Conservation (phyloP, 2,113 vertebrate species). For the Xiphorhynchus elegans region DNA sequence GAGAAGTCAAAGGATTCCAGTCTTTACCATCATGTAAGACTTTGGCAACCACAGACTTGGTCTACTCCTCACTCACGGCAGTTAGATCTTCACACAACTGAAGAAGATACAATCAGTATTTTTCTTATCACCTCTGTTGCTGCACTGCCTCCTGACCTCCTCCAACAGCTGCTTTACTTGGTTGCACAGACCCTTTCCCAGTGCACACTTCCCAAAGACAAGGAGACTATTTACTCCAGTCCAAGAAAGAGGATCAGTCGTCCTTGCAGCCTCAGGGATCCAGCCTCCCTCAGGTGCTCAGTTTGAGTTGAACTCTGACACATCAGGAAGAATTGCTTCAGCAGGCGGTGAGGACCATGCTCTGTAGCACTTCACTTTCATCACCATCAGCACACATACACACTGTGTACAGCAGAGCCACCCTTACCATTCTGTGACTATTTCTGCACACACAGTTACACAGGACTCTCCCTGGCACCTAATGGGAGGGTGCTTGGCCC, state of each 20-base stretch:
- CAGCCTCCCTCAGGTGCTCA: background rate
- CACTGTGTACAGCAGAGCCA: background rate
- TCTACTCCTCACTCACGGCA: background rate
- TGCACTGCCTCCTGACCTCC: background rate
- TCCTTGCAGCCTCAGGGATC: background rate
- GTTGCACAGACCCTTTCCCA: background rate
- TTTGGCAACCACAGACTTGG: background rate
- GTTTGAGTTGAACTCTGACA: background rate
- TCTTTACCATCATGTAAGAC: background rate
- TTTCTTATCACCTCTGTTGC: background rate
- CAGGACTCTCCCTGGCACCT: background rate
- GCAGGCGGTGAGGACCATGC: background rate
- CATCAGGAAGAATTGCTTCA: background rate
- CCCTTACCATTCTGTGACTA: background rate
- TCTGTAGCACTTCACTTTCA: background rate
- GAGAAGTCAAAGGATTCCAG: background rate
- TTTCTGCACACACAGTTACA: background rate
- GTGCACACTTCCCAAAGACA: background rate
- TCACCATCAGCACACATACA: background rate
- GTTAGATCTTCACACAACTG: background rate
- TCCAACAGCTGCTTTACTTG: background rate
- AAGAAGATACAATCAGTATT: background rate
- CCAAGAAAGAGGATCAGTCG: accelerated
- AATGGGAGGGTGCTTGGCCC: background rate
- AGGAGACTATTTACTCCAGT: background rate